Base-by-base conservation (phyloP, 1,140 invertebrate genomes). In the Eciton burchellii region DNA sequence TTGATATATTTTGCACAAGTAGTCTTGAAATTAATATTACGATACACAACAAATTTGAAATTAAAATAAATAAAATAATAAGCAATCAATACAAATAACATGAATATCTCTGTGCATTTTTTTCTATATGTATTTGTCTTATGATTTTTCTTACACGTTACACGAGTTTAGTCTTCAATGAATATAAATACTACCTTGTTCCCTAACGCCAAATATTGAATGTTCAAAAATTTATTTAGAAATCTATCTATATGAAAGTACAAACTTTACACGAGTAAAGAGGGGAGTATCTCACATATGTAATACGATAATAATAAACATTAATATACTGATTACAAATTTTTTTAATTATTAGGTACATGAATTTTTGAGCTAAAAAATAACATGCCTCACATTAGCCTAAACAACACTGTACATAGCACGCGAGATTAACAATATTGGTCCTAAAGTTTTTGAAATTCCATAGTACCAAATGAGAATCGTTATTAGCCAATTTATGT, bases 161-260 rank as follows among this genome's bases (percentile, higher is more conserved):
- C 54, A 63, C 19, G 76, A 84, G 77, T 66, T 71, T 74, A 66
- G 43, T 85, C 54, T 73, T 76, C 29, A 63, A 83, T 82, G 62
- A 66, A 70, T 84, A 62, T 76, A 83, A 85, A 88, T 74, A 84
- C 47, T 76, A 90, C 19, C 68, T 70, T 77, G 19, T 52, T 79
- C 49, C 72, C 71, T 83, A 88, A 82, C 71, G 77, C 35, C 83
- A 84, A 84, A 85, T 68, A 83, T 59, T 60, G 60, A 85, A 73
- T 71, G 73, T 14, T 60, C 77, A 81, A 82, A 59, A 86, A 21
- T n/a, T 56, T 65, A 73, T 29, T 66, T 77, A 89, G 56, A 89
- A 89, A 89, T 86, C 63, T 85, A 71, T 74, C 82, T 91, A 91
- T 90, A 90, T 90, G 88, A 91, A 91, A 91, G 88, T 91, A 90